Percentiles rank a stretch among this genome's conserved stretches.
Evolutionary conservation across 1,140 invertebrate genomes (phyloP).

Genomic region (Drosophila sproati): DNA sequence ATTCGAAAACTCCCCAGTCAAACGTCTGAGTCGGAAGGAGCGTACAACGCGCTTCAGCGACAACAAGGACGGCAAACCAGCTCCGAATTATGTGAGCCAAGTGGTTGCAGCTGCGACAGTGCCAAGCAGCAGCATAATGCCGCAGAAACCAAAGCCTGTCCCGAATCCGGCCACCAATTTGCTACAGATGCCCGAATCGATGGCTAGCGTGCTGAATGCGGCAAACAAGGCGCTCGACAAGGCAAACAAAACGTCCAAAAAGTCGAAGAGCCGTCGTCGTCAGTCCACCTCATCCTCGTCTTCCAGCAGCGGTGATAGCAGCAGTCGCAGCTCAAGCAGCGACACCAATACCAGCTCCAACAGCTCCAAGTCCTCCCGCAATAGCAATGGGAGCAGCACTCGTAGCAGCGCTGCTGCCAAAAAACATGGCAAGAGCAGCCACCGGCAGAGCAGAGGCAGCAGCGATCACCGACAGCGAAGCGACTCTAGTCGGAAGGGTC

Average conservation of each 20-base stretch:
- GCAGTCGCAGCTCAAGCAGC: slow-evolving; percentile 44
- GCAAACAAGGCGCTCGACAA: slow-evolving; percentile 69
- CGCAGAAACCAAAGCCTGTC: slow-evolving; percentile 56
- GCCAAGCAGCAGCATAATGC: slow-evolving; percentile 12
- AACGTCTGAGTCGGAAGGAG: slow-evolving; percentile 73
- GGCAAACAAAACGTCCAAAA: slow-evolving; percentile 55
- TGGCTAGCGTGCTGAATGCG: slow-evolving; percentile 61
- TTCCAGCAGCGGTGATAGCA: slow-evolving; percentile 45
- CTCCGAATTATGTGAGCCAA: slow-evolving; percentile 58
- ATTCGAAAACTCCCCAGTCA: slow-evolving; percentile 40
- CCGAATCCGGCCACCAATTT: slow-evolving; percentile 71
- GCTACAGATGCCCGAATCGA: slow-evolving; percentile 69
- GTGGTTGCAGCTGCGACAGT: slow-evolving; percentile 45
- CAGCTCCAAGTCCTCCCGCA: slow-evolving; percentile 54
- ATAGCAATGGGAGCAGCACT: slow-evolving; percentile 38
- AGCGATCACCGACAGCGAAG: slow-evolving; percentile 20
- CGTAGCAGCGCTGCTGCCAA: slow-evolving; percentile 30
- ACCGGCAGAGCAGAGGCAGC: slow-evolving; percentile 1
- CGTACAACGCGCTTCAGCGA: slow-evolving; percentile 80
- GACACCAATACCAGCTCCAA: slow-evolving; percentile 42
- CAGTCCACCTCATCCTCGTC: slow-evolving; percentile 57
- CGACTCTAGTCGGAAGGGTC: slow-evolving; percentile 10
- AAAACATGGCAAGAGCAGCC: slow-evolving; percentile 13
- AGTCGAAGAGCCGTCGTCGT: slow-evolving; percentile 42
- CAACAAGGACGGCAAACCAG: slow-evolving; percentile 75